phyloP scores from a whole-genome alignment of 2,888 invertebrate species.

The Baccha elongata region DNA sequence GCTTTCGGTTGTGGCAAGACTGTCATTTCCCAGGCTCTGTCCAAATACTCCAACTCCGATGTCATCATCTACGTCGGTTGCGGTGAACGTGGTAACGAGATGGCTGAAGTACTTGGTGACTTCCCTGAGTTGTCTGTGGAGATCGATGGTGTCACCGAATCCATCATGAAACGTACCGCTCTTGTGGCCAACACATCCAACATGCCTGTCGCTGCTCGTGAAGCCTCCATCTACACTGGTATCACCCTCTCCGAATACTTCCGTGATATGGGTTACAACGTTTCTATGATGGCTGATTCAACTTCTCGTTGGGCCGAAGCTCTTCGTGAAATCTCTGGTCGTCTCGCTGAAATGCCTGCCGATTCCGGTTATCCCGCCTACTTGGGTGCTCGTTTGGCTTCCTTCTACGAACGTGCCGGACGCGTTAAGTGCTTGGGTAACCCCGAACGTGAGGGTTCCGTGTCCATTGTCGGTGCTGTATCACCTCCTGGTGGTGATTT shows the following conservation, averaged over 20 bases:
- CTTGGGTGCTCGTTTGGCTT: slow-evolving; percentile 97
- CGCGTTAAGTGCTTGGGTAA: slow-evolving; percentile 98
- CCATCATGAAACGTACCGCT: slow-evolving; percentile 99
- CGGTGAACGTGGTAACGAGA: slow-evolving; percentile 99
- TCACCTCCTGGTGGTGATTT: slow-evolving; percentile 99
- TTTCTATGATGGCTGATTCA: slow-evolving; percentile 99
- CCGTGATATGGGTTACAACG: slow-evolving; percentile 99
- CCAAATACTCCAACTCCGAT: slow-evolving; percentile 99
- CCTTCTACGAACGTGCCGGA: slow-evolving; percentile 99
- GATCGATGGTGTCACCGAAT: slow-evolving; percentile 97
- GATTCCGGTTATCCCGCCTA: slow-evolving; percentile 99
- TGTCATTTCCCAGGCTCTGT: slow-evolving; percentile 99
- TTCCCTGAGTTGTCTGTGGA: slow-evolving; percentile 99
- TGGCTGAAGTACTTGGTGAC: slow-evolving; percentile 99
- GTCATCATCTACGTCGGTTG: slow-evolving; percentile 99
- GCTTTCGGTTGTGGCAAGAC: slow-evolving; percentile 99
- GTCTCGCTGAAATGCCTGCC: slow-evolving; percentile 99
- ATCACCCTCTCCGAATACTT: slow-evolving; percentile 99
- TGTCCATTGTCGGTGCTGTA: slow-evolving; percentile 99
- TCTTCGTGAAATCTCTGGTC: slow-evolving; percentile 99
- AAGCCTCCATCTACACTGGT: slow-evolving; percentile 99
- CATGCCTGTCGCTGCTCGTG: slow-evolving; percentile 99
- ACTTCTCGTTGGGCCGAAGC: slow-evolving; percentile 99
- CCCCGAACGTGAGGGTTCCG: slow-evolving; percentile 98
- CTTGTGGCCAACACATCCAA: slow-evolving; percentile 99